Percentiles rank a stretch among this genome's conserved stretches.
Conservation (phyloP, 1,140 invertebrate species). For the Brachionus calyciflorus region DNA sequence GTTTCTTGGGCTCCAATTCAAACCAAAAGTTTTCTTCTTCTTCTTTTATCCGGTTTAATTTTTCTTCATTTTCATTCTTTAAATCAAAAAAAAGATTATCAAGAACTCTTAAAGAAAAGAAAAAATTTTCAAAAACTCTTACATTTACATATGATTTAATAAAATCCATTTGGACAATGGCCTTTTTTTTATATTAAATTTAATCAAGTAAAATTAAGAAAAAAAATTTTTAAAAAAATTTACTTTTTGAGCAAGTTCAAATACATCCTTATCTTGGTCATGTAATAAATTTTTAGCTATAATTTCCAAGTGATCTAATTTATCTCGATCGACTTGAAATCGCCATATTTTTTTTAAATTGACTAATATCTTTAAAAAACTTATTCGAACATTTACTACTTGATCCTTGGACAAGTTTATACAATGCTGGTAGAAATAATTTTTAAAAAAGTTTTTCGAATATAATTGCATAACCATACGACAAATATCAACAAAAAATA, state of each 20-base stretch:
- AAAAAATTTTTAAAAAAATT: neutral
- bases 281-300: slow-evolving; percentile 8
- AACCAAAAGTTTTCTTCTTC: slow-evolving; percentile 42
- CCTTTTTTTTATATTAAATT: too few relatives aligned
- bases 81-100: neutral
- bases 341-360: slow-evolving; percentile 37
- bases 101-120: neutral
- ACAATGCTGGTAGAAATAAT: slow-evolving; percentile 21
- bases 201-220: neutral
- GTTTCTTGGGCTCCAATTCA: slow-evolving; percentile 17
- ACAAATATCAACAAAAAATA: slow-evolving; percentile 38
- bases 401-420: slow-evolving; percentile 1
- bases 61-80: slow-evolving; percentile 27
- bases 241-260: slow-evolving; percentile 43
- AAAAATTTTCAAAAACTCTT: neutral
- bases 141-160: slow-evolving; percentile 38
- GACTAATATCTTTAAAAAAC: slow-evolving; percentile 24
- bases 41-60: slow-evolving; percentile 8
- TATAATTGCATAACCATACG: slow-evolving; percentile 16
- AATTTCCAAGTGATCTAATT: slow-evolving; percentile 31
- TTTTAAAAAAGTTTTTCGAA: slow-evolving; percentile 46
- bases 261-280: slow-evolving; percentile 45
- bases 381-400: slow-evolving; percentile 33
- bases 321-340: slow-evolving; percentile 44
- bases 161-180: slow-evolving; percentile 44